Conservation (phyloP, 2,888 invertebrate species). For the Drosophila kambysellisi region DNA sequence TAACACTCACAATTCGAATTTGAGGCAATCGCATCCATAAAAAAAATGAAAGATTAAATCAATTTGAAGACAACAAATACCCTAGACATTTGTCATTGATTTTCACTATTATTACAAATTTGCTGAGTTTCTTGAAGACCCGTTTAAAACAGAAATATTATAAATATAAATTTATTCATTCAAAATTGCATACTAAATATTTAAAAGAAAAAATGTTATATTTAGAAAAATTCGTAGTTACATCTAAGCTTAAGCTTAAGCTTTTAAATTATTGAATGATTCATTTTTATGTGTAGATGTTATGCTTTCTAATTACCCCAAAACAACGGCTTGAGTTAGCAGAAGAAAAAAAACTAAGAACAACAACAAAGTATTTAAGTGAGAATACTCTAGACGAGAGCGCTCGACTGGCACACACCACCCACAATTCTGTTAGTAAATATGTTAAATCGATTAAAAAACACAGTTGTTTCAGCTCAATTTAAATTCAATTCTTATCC, state of each 20-base stretch:
- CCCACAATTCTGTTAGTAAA: background rate
- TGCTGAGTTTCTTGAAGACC: background rate
- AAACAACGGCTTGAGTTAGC: background rate
- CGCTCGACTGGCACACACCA: background rate
- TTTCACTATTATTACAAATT: background rate
- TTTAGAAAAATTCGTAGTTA: too few relatives aligned
- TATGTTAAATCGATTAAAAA: background rate
- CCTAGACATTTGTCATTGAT: background rate
- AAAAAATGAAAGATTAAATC: background rate
- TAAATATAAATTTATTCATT: background rate
- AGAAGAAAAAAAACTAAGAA: background rate
- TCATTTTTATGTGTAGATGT: background rate
- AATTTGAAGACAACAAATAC: background rate
- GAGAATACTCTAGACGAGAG: background rate
- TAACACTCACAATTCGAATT: slow-evolving; percentile 15
- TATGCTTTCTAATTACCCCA: slow-evolving; percentile 5
- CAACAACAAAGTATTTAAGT: background rate
- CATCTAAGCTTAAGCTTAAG: background rate
- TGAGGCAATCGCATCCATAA: slow-evolving; percentile 23
- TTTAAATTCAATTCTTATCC: background rate
- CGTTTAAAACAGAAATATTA: background rate
- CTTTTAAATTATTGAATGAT: background rate
- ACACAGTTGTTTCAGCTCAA: background rate
- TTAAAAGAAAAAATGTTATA: background rate
- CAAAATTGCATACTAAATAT: background rate